Evolutionary conservation across 1,140 invertebrate species (phyloP).

Genomic region (Sitobion miscanthi): DNA sequence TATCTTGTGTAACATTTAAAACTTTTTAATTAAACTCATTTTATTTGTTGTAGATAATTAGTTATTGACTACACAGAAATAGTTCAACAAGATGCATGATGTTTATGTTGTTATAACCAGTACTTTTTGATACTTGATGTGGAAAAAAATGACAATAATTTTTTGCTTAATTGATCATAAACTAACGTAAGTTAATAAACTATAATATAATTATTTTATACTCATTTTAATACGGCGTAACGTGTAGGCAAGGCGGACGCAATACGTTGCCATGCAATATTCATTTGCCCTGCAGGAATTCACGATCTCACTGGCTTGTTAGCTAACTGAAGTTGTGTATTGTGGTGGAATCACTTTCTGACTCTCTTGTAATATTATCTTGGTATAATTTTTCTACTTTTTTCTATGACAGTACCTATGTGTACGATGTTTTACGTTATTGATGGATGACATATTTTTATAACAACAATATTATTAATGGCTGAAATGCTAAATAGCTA

Average conservation of each 20-base stretch:
- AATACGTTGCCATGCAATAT: background rate
- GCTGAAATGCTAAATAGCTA: too few species aligned
- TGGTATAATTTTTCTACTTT: background rate
- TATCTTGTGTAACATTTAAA: background rate
- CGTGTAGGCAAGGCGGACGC: background rate
- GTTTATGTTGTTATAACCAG: background rate
- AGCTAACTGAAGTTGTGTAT: background rate
- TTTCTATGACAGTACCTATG: too few species aligned
- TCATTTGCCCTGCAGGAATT: background rate
- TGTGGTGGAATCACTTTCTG: background rate
- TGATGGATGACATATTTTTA: background rate
- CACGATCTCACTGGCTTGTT: background rate
- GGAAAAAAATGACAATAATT: too few species aligned
- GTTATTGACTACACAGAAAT: background rate
- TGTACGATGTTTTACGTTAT: background rate
- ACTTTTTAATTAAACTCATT: background rate
- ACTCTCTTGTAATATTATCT: background rate
- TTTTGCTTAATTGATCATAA: background rate
- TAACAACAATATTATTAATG: too few species aligned
- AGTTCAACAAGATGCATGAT: background rate
- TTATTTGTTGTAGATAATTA: background rate
- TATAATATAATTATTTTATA: background rate
- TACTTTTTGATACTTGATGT: background rate
- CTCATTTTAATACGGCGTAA: background rate
- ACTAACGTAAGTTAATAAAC: background rate